Base-by-base conservation (phyloP, 2,797 vertebrate species). In the Gymnoscopelus microlampas region DNA sequence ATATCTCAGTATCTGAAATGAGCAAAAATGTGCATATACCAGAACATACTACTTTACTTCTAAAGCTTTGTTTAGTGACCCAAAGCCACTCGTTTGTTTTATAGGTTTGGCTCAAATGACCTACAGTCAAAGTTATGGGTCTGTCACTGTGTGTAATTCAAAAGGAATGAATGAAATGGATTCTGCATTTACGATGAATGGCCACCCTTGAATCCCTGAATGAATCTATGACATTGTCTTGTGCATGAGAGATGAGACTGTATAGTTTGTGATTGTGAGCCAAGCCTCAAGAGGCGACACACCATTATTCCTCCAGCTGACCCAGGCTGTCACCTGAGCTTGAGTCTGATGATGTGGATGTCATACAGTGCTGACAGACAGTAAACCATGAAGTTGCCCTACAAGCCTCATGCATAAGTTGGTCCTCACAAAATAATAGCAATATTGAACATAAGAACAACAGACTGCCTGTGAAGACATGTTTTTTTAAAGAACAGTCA, bases 321-420 rank as follows among this genome's bases (percentile, higher is more conserved):
- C 39, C 39, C 19, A 19, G 19, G 49, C 82, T 84, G 84, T 85
- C 84, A 87, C 77, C 68, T 82, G 71, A 50, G 58, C 35, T 60
- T 6, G 11, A 47, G 32, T 12, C 55, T 26, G 55, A 19, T 44
- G 59, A 15, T 19, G 19, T 19, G 50, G 50, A 29, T 24, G 9
- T 26, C 8, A 12, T 26, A 57, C 59, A 44, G 2, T 48, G 62
- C 59, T 70, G 56, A 66, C 59, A 82, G 72, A 63, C 6, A n/a
- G 14, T 60, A 54, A 75, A 47, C 50, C 48, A 70, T 70, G 76
- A 84, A 70, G 10, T 15, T 60, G 65, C 70, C 61, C 10, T 14
- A 13, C 5, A 51, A 55, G 57, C 84, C 60, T 56, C 47, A 0
- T 14, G 0, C 32, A 44, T 39, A 60, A 11, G 9, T 66, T 44